phyloP scores from a whole-genome alignment of 1,140 invertebrate genomes.

The Matsumurasca onukii region DNA sequence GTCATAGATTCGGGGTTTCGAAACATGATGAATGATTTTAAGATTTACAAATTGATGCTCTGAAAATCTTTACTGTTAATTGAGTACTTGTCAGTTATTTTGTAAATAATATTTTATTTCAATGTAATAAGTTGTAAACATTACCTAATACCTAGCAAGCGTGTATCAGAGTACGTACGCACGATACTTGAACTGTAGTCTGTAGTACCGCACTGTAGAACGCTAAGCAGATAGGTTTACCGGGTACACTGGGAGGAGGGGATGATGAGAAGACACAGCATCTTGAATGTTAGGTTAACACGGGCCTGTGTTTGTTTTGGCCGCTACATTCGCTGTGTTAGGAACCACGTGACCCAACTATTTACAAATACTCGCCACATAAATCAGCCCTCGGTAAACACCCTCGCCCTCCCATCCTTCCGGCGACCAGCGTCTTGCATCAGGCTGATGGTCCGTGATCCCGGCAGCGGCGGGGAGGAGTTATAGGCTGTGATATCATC shows the following conservation, averaged over 20 bases:
- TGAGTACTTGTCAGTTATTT: too few species aligned
- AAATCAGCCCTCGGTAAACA: conserved; percentile 20
- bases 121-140: neutral
- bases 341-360: conserved; percentile 20
- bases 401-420: conserved; percentile 4
- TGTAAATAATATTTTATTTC: too few species aligned
- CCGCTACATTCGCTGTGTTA: conserved; percentile 7
- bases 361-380: conserved; percentile 23
- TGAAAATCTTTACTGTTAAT: too few species aligned
- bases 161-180: neutral
- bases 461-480: neutral
- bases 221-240: too few species aligned
- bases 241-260: too few species aligned
- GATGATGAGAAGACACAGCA: neutral
- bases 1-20: too few species aligned
- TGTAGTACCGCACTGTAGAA: too few species aligned
- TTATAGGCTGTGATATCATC: neutral
- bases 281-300: neutral
- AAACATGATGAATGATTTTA: too few species aligned
- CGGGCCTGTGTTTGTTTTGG: conserved; percentile 3
- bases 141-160: neutral
- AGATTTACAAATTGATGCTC: too few species aligned
- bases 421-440: neutral
- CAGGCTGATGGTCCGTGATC: neutral
- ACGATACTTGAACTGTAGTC: neutral